Evolutionary conservation across 2,888 invertebrate species (phyloP).

Genomic region (Trilocha varians): DNA sequence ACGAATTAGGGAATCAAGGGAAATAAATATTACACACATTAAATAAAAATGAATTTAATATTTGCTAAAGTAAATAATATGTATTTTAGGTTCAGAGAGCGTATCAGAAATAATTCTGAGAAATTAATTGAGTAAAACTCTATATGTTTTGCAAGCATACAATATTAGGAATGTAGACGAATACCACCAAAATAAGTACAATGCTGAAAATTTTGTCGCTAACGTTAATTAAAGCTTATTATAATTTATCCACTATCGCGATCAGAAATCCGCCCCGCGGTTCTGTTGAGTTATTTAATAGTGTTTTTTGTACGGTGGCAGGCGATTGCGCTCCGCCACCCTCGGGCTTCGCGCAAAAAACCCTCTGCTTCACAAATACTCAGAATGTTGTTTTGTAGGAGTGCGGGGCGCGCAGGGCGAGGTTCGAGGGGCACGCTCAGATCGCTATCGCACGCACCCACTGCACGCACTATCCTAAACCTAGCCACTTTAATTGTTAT

Average conservation of each 20-base stretch:
- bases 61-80: slow-evolving; percentile 2
- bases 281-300: slow-evolving; percentile 69
- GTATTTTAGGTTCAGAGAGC: not conserved
- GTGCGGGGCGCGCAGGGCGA: slow-evolving; percentile 34
- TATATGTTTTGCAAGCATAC: not conserved
- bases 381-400: slow-evolving; percentile 64
- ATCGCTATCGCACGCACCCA: slow-evolving; percentile 73
- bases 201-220: slow-evolving; percentile 37
- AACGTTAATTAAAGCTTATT: slow-evolving; percentile 63
- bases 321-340: slow-evolving; percentile 69
- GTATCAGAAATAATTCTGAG: not conserved
- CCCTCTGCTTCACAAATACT: slow-evolving; percentile 65
- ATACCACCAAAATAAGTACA: not conserved
- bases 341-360: slow-evolving; percentile 70
- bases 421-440: slow-evolving; percentile 45
- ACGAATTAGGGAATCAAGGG: slow-evolving; percentile 38
- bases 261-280: slow-evolving; percentile 64
- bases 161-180: slow-evolving; percentile 8
- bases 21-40: too few relatives aligned
- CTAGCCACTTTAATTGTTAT: slow-evolving; percentile 69
- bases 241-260: slow-evolving; percentile 58
- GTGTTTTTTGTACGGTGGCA: slow-evolving; percentile 66
- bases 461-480: slow-evolving; percentile 69
- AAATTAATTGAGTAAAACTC: not conserved
- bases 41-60: too few relatives aligned